Percentiles rank a stretch among this genome's conserved stretches.
These are phyloP conservation scores for Magallana angulata DNA, from an alignment of 1,140 invertebrate genomes.

Conservation along the genomic window DNA sequence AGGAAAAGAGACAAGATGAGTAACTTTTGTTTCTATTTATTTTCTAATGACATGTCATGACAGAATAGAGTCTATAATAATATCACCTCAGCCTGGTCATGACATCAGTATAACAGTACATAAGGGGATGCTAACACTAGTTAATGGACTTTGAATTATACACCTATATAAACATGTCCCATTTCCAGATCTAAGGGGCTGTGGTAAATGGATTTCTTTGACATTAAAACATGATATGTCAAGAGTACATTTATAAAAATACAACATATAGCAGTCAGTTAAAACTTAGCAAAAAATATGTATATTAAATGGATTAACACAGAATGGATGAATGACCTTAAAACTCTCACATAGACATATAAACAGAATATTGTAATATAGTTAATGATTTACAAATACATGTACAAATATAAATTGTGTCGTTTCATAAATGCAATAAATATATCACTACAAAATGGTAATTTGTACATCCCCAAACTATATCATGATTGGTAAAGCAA, in stretches of 20 bases:
- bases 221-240: conserved; percentile 12
- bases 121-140: too few species aligned
- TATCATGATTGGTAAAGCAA: too few species aligned
- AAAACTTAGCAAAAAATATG: neutral
- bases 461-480: too few species aligned
- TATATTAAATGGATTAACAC: neutral
- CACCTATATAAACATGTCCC: neutral
- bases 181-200: neutral
- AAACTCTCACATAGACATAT: neutral
- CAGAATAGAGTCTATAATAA: neutral
- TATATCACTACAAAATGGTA: too few species aligned
- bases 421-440: neutral
- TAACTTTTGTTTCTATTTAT: neutral
- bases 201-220: conserved; percentile 3
- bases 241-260: neutral
- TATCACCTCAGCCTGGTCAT: neutral
- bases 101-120: neutral
- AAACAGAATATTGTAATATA: neutral
- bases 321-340: neutral
- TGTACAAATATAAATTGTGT: neutral
- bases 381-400: neutral
- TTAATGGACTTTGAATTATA: too few species aligned
- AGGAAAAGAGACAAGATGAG: neutral
- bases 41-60: conserved; percentile 30
- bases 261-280: neutral